These are phyloP conservation scores for Sthenelais limicola DNA, from an alignment of 2,888 invertebrate genomes.

Conservation along the genomic window DNA sequence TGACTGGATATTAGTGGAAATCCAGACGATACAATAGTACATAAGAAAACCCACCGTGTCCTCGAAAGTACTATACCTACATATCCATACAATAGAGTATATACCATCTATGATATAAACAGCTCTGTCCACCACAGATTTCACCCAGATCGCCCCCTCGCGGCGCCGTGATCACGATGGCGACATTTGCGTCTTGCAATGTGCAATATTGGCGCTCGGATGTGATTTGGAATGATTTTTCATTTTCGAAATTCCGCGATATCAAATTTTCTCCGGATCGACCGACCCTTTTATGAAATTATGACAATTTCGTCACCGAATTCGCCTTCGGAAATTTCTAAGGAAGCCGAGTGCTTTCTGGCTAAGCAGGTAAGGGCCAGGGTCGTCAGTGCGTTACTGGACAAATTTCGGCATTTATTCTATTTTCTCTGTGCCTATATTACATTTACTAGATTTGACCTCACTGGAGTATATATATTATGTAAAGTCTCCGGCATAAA, in stretches of 20 bases:
- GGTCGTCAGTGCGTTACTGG: slow-evolving; percentile 14
- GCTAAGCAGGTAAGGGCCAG: slow-evolving; percentile 29
- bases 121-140: not conserved
- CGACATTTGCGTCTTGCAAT: slow-evolving; percentile 36
- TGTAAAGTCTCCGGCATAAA: slow-evolving; percentile 36
- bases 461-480: slow-evolving; percentile 37
- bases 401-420: slow-evolving; percentile 39
- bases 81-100: too few species aligned
- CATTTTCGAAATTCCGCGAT: slow-evolving; percentile 38
- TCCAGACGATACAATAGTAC: too few species aligned
- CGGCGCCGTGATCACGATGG: slow-evolving; percentile 15
- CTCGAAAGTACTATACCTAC: too few species aligned
- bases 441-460: slow-evolving; percentile 38
- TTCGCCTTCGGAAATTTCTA: slow-evolving; percentile 38
- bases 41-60: too few species aligned
- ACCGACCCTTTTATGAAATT: slow-evolving; percentile 32
- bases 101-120: too few species aligned
- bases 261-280: slow-evolving; percentile 35
- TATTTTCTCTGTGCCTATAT: slow-evolving; percentile 37
- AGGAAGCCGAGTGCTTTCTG: slow-evolving; percentile 31
- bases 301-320: slow-evolving; percentile 38
- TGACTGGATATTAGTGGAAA: too few species aligned
- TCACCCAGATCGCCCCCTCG: slow-evolving; percentile 1
- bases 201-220: slow-evolving; percentile 38
- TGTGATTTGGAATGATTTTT: slow-evolving; percentile 39